A percentile compares a stretch with the other conserved stretches of the same genome.
These are phyloP conservation scores for Cydia amplana DNA, from an alignment of 1,140 invertebrate genomes.

Conservation along the genomic window DNA sequence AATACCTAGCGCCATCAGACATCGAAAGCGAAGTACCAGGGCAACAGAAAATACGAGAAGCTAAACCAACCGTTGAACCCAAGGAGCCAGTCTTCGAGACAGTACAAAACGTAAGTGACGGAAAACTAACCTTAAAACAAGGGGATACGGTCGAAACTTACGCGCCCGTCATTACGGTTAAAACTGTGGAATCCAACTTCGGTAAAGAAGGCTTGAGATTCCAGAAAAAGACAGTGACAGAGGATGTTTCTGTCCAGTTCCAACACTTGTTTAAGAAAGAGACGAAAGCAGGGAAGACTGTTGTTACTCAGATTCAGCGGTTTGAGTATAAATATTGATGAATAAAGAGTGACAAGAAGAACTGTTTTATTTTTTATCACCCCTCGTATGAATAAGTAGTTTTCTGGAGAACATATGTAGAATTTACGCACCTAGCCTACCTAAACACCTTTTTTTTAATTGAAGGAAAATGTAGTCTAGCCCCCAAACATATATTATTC, in stretches of 20 bases:
- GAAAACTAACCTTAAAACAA: constrained; percentile 13
- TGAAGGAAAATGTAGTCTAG: too few relatives aligned
- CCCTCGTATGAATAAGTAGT: too few relatives aligned
- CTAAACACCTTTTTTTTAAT: too few relatives aligned
- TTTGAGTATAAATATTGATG: constrained; percentile 62
- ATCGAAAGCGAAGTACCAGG: constrained; percentile 56
- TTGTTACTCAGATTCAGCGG: constrained; percentile 56
- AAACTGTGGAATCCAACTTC: constrained; percentile 56
- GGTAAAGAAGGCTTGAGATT: constrained; percentile 62
- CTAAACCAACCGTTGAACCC: not conserved
- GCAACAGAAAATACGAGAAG: constrained; percentile 49
- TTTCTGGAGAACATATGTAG: too few relatives aligned
- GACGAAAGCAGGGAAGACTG: constrained; percentile 55
- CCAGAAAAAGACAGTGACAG: constrained; percentile 61
- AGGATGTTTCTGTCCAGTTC: constrained; percentile 66
- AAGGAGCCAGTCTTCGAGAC: not conserved
- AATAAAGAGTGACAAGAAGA: constrained; percentile 3
- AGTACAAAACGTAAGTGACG: constrained; percentile 29
- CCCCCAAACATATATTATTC: too few relatives aligned
- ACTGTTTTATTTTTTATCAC: constrained; percentile 7
- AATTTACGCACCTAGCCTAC: too few relatives aligned
- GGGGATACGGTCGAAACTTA: constrained; percentile 2
- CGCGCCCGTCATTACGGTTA: constrained; percentile 60
- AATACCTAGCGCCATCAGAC: constrained; percentile 35
- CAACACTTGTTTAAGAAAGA: constrained; percentile 70